These are phyloP conservation scores for Oreochromis niloticus DNA, from an alignment of 2,113 vertebrate species.

Conservation along the genomic window DNA sequence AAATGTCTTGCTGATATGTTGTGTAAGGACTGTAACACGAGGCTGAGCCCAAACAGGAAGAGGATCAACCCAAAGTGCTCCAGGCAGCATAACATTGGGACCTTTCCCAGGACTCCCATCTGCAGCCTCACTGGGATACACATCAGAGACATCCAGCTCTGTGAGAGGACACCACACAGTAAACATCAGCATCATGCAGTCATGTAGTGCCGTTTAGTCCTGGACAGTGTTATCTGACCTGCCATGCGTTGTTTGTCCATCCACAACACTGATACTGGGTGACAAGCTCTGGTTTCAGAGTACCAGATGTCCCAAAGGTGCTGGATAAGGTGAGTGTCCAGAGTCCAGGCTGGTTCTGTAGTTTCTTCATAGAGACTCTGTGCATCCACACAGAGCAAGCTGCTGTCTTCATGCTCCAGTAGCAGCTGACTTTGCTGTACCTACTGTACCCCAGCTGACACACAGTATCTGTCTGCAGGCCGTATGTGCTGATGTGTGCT, in stretches of 20 bases:
- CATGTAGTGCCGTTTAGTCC: not conserved
- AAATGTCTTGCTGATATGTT: not conserved
- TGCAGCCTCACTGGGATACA: not conserved
- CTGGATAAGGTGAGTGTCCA: no score
- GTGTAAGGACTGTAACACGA: slow-evolving; percentile 13
- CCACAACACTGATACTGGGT: not conserved
- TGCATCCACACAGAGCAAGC: not conserved
- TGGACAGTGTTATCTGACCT: not conserved
- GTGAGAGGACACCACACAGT: not conserved
- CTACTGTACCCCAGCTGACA: not conserved
- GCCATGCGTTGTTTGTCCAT: not conserved
- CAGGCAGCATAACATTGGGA: slow-evolving; percentile 10
- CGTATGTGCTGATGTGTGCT: not conserved
- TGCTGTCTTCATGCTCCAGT: not conserved
- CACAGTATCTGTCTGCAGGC: not conserved
- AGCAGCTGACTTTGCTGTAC: not conserved
- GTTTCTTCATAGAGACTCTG: not conserved
- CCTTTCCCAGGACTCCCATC: slow-evolving; percentile 26
- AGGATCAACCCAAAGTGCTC: not conserved
- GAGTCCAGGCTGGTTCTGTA: not conserved
- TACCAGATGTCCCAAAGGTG: accelerated
- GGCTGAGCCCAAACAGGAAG: slow-evolving; percentile 40
- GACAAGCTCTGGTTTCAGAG: not conserved
- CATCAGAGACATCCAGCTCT: not conserved
- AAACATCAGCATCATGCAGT: not conserved